Evolutionary conservation across 30 jellyfish, hydroid and myxozoan species (phyloP).

Genomic region (Rhopilema esculentum): DNA sequence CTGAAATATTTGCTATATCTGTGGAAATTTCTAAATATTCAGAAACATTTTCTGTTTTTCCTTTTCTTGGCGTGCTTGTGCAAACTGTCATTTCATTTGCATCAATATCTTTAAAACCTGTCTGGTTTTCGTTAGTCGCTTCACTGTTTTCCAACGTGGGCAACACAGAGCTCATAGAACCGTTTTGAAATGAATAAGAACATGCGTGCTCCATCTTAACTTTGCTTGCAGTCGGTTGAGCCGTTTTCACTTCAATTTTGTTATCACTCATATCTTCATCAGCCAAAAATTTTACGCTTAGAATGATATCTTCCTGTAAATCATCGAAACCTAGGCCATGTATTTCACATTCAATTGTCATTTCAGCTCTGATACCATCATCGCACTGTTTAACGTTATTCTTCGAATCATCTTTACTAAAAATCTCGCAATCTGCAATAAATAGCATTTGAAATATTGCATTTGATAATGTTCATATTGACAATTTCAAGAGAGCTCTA

Average conservation of each 20-base stretch:
- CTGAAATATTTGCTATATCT: neutral
- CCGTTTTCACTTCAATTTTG: no score
- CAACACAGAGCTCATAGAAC: no score
- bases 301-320: neutral
- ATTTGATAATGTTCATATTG: neutral
- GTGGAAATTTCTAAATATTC: neutral
- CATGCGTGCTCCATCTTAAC: neutral
- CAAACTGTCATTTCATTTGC: neutral
- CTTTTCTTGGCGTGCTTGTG: neutral
- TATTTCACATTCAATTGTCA: constrained; percentile 25
- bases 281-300: neutral
- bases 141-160: no score
- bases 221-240: no score
- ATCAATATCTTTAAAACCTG: neutral
- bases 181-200: neutral
- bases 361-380: neutral
- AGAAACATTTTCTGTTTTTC: no score
- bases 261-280: neutral
- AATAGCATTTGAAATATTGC: constrained; percentile 10
- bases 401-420: neutral
- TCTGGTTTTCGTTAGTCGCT: no score
- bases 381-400: neutral
- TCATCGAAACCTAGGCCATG: neutral
- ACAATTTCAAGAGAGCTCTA: neutral
- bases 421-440: constrained; percentile 16